Percentiles rank a stretch among this genome's conserved stretches.
These are phyloP conservation scores for Tachycineta bicolor DNA, from an alignment of 2,113 vertebrate genomes.

Conservation along the genomic window DNA sequence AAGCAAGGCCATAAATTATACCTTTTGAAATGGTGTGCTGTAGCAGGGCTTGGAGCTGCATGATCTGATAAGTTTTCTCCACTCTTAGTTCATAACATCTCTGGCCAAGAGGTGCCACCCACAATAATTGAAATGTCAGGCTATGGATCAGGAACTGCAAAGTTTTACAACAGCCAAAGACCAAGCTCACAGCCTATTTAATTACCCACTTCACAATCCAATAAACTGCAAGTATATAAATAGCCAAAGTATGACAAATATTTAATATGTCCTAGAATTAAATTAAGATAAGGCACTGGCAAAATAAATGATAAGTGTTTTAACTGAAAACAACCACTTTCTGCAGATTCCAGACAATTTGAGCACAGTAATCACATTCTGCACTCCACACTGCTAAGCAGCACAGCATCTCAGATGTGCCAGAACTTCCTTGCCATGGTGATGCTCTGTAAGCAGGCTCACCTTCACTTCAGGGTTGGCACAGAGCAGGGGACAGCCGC, in stretches of 20 bases:
- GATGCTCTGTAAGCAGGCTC: not conserved
- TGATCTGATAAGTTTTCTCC: not conserved
- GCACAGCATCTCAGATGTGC: not conserved
- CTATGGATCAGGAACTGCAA: not conserved
- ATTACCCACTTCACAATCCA: slow-evolving; percentile 29
- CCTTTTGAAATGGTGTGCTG: not conserved
- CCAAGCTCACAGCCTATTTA: slow-evolving; percentile 10
- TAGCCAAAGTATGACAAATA: slow-evolving; percentile 17
- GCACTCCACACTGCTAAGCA: not conserved
- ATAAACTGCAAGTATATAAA: slow-evolving; percentile 35
- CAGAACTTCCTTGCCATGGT: accelerated
- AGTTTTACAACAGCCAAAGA: slow-evolving; percentile 1
- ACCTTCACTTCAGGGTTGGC: not conserved
- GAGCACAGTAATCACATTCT: not conserved
- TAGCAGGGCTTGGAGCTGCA: not conserved
- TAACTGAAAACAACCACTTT: slow-evolving; percentile 9
- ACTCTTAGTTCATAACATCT: not conserved
- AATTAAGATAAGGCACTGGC: slow-evolving; percentile 30
- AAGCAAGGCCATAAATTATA: slow-evolving; percentile 43
- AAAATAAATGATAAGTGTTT: slow-evolving; percentile 15
- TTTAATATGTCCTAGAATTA: slow-evolving; percentile 39
- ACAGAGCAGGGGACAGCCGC: not conserved
- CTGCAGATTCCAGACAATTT: not conserved
- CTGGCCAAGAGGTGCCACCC: not conserved
- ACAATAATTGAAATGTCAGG: not conserved